Evolutionary conservation across 2,113 vertebrate genomes (phyloP).

Genomic region (Chauna torquata): DNA sequence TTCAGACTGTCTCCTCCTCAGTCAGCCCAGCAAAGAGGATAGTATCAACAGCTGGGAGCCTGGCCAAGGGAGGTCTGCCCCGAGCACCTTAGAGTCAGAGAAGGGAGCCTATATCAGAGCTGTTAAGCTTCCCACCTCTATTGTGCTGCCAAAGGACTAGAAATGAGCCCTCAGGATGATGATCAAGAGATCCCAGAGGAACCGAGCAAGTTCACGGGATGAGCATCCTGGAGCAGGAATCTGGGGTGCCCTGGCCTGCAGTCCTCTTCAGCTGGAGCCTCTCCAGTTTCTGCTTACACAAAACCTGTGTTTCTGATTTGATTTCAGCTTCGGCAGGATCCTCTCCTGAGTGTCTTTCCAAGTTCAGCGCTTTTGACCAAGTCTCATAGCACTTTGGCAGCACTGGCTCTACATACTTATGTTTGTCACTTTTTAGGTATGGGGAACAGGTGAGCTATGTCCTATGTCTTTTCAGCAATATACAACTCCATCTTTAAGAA

Average conservation of each 20-base stretch:
- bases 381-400: neutral
- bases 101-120: neutral
- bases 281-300: neutral
- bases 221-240: neutral
- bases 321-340: neutral
- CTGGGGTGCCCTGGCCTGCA: neutral
- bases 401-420: no score
- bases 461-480: neutral
- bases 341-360: neutral
- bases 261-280: neutral
- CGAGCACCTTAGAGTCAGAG: neutral
- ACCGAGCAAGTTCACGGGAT: rapidly evolving
- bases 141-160: neutral
- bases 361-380: neutral
- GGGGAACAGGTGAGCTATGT: neutral
- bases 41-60: neutral
- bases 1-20: neutral
- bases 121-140: neutral
- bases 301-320: neutral
- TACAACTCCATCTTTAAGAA: neutral
- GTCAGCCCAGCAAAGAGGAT: neutral
- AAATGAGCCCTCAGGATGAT: neutral
- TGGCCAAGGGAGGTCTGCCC: neutral
- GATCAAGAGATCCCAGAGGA: neutral
- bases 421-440: neutral